Percentiles rank a stretch among this genome's conserved stretches.
Conservation (phyloP, 2,888 invertebrate genomes). For the Hemistola chrysoprasaria region DNA sequence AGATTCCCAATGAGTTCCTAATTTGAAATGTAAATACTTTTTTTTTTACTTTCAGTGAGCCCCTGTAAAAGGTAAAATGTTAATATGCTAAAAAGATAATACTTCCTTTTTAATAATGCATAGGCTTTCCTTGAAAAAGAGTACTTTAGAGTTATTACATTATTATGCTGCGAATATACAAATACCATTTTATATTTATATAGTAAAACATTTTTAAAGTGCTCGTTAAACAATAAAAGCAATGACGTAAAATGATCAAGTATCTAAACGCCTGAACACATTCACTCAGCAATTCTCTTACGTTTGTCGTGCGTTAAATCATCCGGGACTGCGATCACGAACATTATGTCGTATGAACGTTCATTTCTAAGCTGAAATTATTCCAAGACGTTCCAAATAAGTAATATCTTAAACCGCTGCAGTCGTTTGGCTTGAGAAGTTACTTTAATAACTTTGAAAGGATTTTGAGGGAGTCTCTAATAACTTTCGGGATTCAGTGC, state of each 20-base stretch:
- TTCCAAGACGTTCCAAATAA: slow-evolving; percentile 10
- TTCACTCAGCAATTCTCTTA: slow-evolving; percentile 47
- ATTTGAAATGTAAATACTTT: too few species aligned
- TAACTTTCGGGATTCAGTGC: slow-evolving; percentile 50
- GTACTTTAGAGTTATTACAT: slow-evolving; percentile 64
- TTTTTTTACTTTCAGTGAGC: too few species aligned
- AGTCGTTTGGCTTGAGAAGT: slow-evolving; percentile 30
- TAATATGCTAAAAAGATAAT: too few species aligned
- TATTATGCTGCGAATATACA: too few species aligned
- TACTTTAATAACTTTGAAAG: slow-evolving; percentile 55
- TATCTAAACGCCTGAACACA: slow-evolving; percentile 47
- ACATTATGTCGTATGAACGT: neutral
- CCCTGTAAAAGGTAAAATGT: too few species aligned
- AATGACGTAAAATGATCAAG: slow-evolving; percentile 29
- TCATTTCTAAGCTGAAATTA: slow-evolving; percentile 3
- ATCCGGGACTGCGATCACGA: slow-evolving; percentile 3
- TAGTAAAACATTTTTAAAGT: slow-evolving; percentile 47
- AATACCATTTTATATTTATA: slow-evolving; percentile 59
- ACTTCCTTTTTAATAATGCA: too few species aligned
- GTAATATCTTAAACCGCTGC: slow-evolving; percentile 24
- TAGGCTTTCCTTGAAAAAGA: too few species aligned
- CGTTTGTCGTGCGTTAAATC: slow-evolving; percentile 1
- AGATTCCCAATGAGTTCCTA: too few species aligned
- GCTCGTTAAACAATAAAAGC: slow-evolving; percentile 37
- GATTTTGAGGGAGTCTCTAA: slow-evolving; percentile 51